Evolutionary conservation across 2,888 invertebrate genomes (phyloP).

Genomic region (Xylota segnis): DNA sequence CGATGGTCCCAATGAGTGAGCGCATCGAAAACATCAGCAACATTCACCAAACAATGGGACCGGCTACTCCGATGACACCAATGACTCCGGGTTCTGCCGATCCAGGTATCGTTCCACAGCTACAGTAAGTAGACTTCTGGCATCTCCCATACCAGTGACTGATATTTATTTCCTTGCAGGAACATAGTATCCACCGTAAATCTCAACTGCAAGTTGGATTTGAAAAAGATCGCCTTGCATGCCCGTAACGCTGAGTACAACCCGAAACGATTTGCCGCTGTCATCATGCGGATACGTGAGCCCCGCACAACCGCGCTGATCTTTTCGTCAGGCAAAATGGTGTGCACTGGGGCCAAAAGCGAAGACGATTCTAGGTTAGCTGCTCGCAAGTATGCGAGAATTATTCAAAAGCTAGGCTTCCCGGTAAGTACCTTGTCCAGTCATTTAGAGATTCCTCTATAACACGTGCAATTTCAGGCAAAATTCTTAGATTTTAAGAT

Average conservation of each 20-base stretch:
- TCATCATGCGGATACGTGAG: conserved; percentile 97
- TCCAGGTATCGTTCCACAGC: conserved; percentile 96
- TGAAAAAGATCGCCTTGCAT: conserved; percentile 98
- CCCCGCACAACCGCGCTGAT: conserved; percentile 92
- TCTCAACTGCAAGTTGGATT: conserved; percentile 96
- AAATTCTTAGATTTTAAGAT: conserved; percentile 93
- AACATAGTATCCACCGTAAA: conserved; percentile 99
- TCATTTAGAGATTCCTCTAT: not conserved
- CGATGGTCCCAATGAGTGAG: conserved; percentile 88
- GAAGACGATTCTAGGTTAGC: conserved; percentile 92
- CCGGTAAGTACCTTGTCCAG: conserved; percentile 85
- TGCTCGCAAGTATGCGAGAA: conserved; percentile 93
- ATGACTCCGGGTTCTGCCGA: conserved; percentile 97
- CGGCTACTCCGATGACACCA: conserved; percentile 91
- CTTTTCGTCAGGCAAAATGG: conserved; percentile 93
- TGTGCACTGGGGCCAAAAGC: conserved; percentile 93
- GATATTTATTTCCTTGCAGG: conserved; percentile 85
- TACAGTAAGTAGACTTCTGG: conserved; percentile 79
- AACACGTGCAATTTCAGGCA: conserved; percentile 86
- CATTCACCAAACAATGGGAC: conserved; percentile 88
- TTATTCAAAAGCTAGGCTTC: conserved; percentile 93
- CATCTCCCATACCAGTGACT: not conserved
- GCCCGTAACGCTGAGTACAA: conserved; percentile 99
- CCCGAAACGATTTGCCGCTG: conserved; percentile 99
- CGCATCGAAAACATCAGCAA: conserved; percentile 81